phyloP scores from a whole-genome alignment of 2,113 vertebrate species.

The Sander lucioperca region DNA sequence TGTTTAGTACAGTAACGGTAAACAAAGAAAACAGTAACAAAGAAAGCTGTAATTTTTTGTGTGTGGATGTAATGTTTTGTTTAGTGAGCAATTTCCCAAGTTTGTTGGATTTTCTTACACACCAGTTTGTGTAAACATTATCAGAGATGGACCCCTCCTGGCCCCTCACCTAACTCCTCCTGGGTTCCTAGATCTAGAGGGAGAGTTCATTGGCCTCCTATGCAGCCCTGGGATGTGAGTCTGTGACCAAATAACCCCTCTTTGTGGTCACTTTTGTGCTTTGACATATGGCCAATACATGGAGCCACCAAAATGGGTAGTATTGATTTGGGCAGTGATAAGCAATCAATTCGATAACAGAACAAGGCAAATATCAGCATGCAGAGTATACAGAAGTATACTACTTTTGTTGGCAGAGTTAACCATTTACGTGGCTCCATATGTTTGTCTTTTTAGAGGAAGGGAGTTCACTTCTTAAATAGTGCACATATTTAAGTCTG shows the following conservation, averaged over 20 bases:
- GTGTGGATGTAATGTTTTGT: not conserved
- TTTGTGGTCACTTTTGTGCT: constrained; percentile 1
- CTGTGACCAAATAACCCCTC: not conserved
- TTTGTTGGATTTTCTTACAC: constrained; percentile 5
- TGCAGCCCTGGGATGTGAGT: constrained; percentile 76
- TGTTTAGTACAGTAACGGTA: not conserved
- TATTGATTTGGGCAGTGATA: not conserved
- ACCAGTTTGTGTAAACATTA: constrained; percentile 41
- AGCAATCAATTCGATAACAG: not conserved
- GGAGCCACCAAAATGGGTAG: not conserved
- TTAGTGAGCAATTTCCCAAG: not conserved
- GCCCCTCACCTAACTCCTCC: constrained; percentile 29
- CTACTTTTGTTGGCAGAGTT: not conserved
- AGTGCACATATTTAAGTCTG: not conserved
- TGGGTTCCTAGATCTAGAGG: constrained; percentile 43
- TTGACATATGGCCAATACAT: not conserved
- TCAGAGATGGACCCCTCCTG: constrained; percentile 54
- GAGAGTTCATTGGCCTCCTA: constrained; percentile 73
- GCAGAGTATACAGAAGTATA: not conserved
- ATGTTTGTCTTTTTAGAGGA: not conserved
- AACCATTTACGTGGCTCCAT: not conserved
- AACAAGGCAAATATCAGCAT: not conserved
- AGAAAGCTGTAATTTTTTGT: not conserved
- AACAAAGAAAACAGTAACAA: not conserved
- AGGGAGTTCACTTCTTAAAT: not conserved